Base-by-base conservation (phyloP, 2,888 invertebrate genomes). In the Tineola bisselliella region DNA sequence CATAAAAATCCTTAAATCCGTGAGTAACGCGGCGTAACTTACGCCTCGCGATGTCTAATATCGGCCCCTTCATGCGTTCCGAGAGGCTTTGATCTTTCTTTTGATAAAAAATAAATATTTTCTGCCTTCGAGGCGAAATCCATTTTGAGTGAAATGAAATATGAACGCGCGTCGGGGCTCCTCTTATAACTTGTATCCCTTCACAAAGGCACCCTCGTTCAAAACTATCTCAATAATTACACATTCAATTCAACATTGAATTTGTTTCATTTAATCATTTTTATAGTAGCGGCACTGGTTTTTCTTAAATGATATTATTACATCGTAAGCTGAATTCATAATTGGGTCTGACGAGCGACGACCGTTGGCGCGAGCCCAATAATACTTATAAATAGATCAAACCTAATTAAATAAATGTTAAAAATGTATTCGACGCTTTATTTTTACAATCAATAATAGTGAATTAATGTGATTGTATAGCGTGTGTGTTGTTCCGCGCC, bases 81-180 rank as follows among this genome's bases (percentile, higher is more conserved):
- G 15, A 56, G 75, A 70, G 72, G 73, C 76, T 76, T 79, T 79
- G 79, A 82, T 82, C 79, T 80, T 77, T 72, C 78, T 74, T 79
- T 79, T 76, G 75, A 77, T 78, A 79, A 72, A 71, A 76, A 75
- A 77, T 38, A 79, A 80, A 79, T 76, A 79, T 81, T 79, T 78
- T 78, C 78, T 74, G 70, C 75, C 72, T 72, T 67, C 66, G 69
- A 71, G 71, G 69, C 73, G 69, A 71, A 74, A 80, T 76, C 73
- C 74, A 75, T 78, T 79, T 77, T 72, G 71, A 70, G 68, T 69
- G 73, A 73, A 76, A 78, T 78, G 75, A 74, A 77, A 77, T 77
- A 75, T 73, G 72, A 70, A 62, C 63, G 63, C 38, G 10, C 38
- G 38, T 38, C 10, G 31, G 31, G 5, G 31, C 38, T 38, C 10